Conservation (phyloP, 53 echinoderm and acorn worm genomes). For the Paracentrotus lividus region DNA sequence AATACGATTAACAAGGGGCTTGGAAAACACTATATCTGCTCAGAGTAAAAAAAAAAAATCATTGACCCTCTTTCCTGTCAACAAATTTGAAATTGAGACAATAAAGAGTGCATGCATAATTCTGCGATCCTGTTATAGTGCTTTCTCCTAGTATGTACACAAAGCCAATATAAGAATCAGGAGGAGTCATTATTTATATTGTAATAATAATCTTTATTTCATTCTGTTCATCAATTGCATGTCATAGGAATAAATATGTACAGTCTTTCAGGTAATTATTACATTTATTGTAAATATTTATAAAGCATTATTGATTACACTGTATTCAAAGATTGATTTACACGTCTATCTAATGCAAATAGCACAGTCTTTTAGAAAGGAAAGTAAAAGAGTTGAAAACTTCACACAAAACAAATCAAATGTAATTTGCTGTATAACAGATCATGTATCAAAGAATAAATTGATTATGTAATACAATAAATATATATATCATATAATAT, state of each 20-base stretch:
- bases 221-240: not conserved
- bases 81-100: too few species aligned
- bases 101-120: too few species aligned
- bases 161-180: not conserved
- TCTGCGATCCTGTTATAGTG: too few species aligned
- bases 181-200: not conserved
- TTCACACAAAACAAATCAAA: not conserved
- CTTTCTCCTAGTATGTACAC: too few species aligned
- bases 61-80: too few species aligned
- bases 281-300: constrained; percentile 12
- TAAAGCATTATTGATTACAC: not conserved
- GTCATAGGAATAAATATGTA: constrained; percentile 7
- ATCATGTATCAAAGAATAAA: constrained; percentile 1
- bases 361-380: not conserved
- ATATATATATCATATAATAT: not conserved
- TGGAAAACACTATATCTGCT: too few species aligned
- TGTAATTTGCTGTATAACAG: constrained; percentile 37
- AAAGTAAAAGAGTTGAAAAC: not conserved
- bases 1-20: too few species aligned
- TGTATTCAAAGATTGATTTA: constrained; percentile 11
- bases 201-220: not conserved
- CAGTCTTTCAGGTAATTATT: constrained; percentile 36
- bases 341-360: not conserved
- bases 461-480: constrained; percentile 17
- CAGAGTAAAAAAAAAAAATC: too few species aligned